Evolutionary conservation across 2,888 invertebrate species (phyloP).

Genomic region (Fragum whitleyi): DNA sequence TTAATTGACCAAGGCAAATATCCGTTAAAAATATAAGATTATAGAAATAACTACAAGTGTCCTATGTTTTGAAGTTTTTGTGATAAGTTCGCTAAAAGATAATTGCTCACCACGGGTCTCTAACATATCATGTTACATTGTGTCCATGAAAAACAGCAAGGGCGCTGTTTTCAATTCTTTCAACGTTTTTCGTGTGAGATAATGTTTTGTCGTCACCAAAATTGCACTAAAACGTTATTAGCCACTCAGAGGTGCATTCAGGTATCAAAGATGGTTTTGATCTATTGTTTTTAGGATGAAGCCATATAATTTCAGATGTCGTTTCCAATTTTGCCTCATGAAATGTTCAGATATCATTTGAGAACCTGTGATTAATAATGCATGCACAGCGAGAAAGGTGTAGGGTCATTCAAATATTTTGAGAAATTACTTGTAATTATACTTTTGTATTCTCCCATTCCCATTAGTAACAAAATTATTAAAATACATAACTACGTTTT

Average conservation of each 20-base stretch:
- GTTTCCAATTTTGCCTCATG: too few species aligned
- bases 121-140: not conserved
- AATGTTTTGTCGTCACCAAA: not conserved
- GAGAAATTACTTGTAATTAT: conserved; percentile 1
- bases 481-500: conserved; percentile 3
- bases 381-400: not conserved
- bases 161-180: not conserved
- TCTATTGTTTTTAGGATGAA: too few species aligned
- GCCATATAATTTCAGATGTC: too few species aligned
- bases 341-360: too few species aligned
- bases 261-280: too few species aligned
- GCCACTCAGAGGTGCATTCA: too few species aligned
- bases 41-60: too few species aligned
- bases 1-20: too few species aligned
- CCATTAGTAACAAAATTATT: conserved; percentile 19
- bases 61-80: not conserved
- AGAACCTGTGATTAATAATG: not conserved
- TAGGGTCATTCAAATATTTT: not conserved
- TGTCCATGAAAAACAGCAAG: conserved; percentile 8
- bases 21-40: too few species aligned
- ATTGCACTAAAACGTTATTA: not conserved
- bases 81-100: not conserved
- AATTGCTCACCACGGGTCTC: not conserved
- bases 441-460: conserved; percentile 3
- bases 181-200: not conserved